phyloP scores from a whole-genome alignment of 1,140 invertebrate genomes.

The Vanessa tameamea region DNA sequence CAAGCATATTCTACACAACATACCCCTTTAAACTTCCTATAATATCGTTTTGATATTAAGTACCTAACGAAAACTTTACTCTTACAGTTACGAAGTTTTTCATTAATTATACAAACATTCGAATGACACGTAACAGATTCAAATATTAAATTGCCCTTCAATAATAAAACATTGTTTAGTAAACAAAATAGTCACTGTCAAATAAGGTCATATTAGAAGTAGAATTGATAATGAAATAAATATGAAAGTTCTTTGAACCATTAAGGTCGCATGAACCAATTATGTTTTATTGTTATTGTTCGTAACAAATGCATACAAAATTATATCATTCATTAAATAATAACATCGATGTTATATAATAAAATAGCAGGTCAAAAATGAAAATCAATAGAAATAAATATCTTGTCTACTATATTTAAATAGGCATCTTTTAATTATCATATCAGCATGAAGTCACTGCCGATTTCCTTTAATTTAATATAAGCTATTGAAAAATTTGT shows the following conservation, averaged over 20 bases:
- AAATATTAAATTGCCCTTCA: not conserved
- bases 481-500: too few species aligned
- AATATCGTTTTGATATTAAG: too few species aligned
- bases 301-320: not conserved
- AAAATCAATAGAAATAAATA: too few species aligned
- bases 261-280: not conserved
- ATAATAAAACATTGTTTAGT: conserved; percentile 1
- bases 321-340: too few species aligned
- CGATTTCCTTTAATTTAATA: too few species aligned
- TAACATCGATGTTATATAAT: not conserved
- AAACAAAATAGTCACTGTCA: not conserved
- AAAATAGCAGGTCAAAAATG: too few species aligned
- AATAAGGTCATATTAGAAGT: not conserved
- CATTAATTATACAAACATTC: not conserved
- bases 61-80: not conserved
- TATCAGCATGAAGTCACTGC: too few species aligned
- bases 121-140: not conserved
- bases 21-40: too few species aligned
- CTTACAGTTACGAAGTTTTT: not conserved
- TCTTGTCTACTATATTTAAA: too few species aligned
- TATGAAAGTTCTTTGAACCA: conserved; percentile 8
- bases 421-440: too few species aligned
- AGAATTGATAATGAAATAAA: not conserved
- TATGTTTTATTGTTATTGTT: not conserved
- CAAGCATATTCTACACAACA: too few species aligned